Evolutionary conservation across 2,797 vertebrate species (phyloP).

Genomic region (Mionectes olivaceus): DNA sequence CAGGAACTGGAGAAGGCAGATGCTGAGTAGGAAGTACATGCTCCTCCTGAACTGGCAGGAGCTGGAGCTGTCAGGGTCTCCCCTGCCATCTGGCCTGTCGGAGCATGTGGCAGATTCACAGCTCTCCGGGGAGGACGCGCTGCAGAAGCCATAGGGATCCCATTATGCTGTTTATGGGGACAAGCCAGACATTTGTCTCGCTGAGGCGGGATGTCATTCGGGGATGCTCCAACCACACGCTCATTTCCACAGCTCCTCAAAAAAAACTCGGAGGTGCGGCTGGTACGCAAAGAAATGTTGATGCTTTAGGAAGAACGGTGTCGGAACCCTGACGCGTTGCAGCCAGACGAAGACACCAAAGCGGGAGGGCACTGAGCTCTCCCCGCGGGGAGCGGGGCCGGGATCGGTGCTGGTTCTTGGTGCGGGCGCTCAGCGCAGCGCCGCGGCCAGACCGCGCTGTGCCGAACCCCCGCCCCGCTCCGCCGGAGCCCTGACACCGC

Average conservation of each 20-base stretch:
- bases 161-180: not conserved
- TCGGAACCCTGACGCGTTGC: not conserved
- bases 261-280: not conserved
- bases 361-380: not conserved
- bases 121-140: not conserved
- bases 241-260: not conserved
- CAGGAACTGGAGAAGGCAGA: not conserved
- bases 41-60: not conserved
- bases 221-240: not conserved
- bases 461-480: not conserved
- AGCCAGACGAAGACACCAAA: not conserved
- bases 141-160: not conserved
- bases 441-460: not conserved
- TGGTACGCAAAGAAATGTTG: not conserved
- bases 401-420: no score
- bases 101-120: not conserved
- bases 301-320: not conserved
- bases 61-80: constrained; percentile 10
- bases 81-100: constrained; percentile 17
- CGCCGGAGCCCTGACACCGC: not conserved
- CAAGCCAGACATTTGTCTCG: not conserved
- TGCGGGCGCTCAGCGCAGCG: not conserved
- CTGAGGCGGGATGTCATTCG: not conserved
- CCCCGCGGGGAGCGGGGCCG: rapidly evolving
- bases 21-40: not conserved